Conservation (phyloP, 2,888 invertebrate genomes). For the Pyrochroa serraticornis region DNA sequence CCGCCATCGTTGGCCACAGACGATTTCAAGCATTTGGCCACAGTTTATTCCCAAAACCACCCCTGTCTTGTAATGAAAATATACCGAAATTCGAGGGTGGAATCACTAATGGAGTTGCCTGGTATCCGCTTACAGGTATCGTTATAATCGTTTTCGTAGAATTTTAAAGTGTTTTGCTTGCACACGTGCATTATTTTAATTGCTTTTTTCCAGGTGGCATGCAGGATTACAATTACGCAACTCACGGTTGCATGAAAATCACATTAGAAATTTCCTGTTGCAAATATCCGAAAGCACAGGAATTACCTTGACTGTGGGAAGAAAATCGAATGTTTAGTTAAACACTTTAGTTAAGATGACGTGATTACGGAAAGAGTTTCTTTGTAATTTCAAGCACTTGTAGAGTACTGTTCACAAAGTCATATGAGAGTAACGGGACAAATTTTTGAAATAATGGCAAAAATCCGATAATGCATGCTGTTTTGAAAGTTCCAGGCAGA, state of each 20-base stretch:
- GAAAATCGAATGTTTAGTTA: conserved; percentile 62
- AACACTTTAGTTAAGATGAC: too few species aligned
- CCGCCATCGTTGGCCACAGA: conserved; percentile 65
- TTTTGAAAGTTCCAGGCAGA: conserved; percentile 61
- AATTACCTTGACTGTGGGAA: conserved; percentile 63
- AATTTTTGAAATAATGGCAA: conserved; percentile 58
- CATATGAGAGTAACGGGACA: conserved; percentile 67
- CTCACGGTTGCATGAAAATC: conserved; percentile 70
- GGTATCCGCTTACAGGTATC: conserved; percentile 65
- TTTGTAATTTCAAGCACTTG: conserved; percentile 56
- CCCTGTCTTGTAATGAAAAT: conserved; percentile 53
- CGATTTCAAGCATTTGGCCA: conserved; percentile 65
- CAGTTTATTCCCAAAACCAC: conserved; percentile 64
- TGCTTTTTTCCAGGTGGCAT: conserved; percentile 58
- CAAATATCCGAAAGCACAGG: conserved; percentile 64
- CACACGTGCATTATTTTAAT: conserved; percentile 14
- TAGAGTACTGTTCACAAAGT: conserved; percentile 63
- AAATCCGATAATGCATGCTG: conserved; percentile 60
- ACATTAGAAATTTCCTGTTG: conserved; percentile 73
- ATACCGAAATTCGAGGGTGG: conserved; percentile 60
- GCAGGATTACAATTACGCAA: conserved; percentile 75
- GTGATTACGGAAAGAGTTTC: too few species aligned
- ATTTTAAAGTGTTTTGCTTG: conserved; percentile 7
- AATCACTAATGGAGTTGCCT: conserved; percentile 71
- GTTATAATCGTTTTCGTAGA: too few species aligned